Conservation (phyloP, 2,113 vertebrate species). For the Cottus gobio region DNA sequence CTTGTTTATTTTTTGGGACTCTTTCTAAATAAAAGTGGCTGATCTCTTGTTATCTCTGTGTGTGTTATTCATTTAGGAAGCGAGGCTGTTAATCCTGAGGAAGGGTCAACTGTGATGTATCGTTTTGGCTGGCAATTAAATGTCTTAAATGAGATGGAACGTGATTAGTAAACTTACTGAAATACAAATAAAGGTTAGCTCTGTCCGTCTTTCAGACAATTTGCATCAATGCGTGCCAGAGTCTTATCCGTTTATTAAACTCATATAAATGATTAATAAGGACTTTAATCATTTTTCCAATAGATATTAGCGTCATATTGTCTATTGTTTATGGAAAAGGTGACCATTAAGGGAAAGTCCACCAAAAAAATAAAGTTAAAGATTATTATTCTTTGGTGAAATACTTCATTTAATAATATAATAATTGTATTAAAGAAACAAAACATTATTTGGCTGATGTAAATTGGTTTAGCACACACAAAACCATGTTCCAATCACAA, state of each 20-base stretch:
- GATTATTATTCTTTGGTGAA: not conserved
- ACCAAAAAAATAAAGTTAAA: not conserved
- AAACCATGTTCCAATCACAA: not conserved
- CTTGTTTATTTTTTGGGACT: conserved; percentile 86
- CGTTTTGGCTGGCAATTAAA: not conserved
- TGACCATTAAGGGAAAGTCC: not conserved
- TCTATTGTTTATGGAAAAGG: not conserved
- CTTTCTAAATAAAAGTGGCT: conserved; percentile 87
- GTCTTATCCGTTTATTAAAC: not conserved
- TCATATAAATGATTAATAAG: not conserved
- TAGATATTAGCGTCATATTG: not conserved
- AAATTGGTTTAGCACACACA: not conserved
- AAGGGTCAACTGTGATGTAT: not conserved
- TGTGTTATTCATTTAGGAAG: conserved; percentile 22
- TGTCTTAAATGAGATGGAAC: not conserved
- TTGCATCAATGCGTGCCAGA: too few species aligned
- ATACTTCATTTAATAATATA: too few species aligned
- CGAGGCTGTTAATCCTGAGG: not conserved
- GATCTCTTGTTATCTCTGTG: conserved; percentile 74
- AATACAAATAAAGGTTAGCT: too few species aligned
- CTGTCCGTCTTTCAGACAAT: not conserved
- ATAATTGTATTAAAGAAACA: too few species aligned
- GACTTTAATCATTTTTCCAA: not conserved
- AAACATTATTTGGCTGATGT: not conserved
- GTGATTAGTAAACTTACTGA: not conserved